Evolutionary conservation across 2,888 invertebrate species (phyloP).

Genomic region (Theretra japonica): DNA sequence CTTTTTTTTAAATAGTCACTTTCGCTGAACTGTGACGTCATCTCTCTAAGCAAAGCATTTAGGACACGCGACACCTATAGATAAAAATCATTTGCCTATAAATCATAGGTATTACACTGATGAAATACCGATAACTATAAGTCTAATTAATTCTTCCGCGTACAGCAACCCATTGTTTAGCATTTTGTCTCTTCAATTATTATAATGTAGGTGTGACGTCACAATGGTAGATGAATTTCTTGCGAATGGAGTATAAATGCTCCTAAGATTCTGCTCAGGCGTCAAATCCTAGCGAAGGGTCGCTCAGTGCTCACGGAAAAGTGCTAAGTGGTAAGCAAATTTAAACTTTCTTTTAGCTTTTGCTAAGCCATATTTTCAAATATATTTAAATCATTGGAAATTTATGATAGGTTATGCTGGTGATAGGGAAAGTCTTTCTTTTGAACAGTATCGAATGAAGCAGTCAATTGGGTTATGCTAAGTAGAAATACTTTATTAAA

Average conservation of each 20-base stretch:
- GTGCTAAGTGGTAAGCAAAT: conserved; percentile 27
- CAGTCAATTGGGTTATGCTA: too few species aligned
- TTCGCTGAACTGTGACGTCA: too few species aligned
- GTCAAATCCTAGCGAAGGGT: conserved; percentile 62
- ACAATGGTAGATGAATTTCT: conserved; percentile 58
- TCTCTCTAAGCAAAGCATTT: not conserved
- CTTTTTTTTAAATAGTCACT: too few species aligned
- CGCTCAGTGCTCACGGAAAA: conserved; percentile 55
- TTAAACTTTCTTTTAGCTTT: not conserved
- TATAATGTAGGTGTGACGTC: conserved; percentile 53
- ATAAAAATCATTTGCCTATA: not conserved
- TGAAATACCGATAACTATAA: conserved; percentile 4
- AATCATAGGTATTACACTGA: not conserved
- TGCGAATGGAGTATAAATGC: conserved; percentile 70
- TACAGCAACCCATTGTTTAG: conserved; percentile 58
- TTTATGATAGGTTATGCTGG: too few species aligned
- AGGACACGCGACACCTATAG: not conserved
- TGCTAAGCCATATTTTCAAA: not conserved
- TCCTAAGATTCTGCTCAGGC: conserved; percentile 46
- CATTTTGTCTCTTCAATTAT: conserved; percentile 35
- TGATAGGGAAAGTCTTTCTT: too few species aligned
- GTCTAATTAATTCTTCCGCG: conserved; percentile 46
- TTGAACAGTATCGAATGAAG: too few species aligned
- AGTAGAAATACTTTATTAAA: too few species aligned
- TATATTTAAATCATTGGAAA: too few species aligned